These are phyloP conservation scores for Brachirus orientalis DNA, from an alignment of 2,113 vertebrate genomes.

Conservation along the genomic window DNA sequence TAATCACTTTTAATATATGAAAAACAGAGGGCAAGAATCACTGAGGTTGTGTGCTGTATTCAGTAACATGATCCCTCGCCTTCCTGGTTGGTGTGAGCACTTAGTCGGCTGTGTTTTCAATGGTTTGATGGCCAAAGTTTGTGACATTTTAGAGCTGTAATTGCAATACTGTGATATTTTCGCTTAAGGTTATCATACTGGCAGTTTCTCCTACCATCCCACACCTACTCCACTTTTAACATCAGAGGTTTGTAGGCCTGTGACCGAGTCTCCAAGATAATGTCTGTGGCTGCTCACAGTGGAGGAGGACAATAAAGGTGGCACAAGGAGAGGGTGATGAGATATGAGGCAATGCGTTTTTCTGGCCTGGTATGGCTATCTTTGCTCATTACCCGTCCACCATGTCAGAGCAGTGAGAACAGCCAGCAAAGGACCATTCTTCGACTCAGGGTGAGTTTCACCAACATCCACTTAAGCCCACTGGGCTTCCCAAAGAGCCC, in stretches of 20 bases:
- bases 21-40: too few relatives aligned
- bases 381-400: constrained; percentile 47
- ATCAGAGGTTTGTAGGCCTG: constrained; percentile 20
- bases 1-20: too few relatives aligned
- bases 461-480: constrained; percentile 67
- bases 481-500: constrained; percentile 52
- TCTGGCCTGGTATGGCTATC: constrained; percentile 30
- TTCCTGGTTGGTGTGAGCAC: too few relatives aligned
- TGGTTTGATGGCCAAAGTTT: too few relatives aligned
- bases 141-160: too few relatives aligned
- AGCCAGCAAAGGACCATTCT: constrained; percentile 54
- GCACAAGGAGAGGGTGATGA: constrained; percentile 40
- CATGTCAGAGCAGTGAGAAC: constrained; percentile 27
- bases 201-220: too few relatives aligned
- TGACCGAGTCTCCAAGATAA: constrained; percentile 11
- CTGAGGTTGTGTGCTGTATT: too few relatives aligned
- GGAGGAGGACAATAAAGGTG: constrained; percentile 41
- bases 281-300: too few relatives aligned
- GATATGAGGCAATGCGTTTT: constrained; percentile 27
- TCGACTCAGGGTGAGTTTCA: constrained; percentile 53
- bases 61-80: too few relatives aligned
- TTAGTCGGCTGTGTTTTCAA: too few relatives aligned
- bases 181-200: too few relatives aligned
- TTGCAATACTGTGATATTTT: too few relatives aligned
- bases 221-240: constrained; percentile 25